phyloP scores from a whole-genome alignment of 2,797 vertebrate species.

The Ataeniobius toweri region DNA sequence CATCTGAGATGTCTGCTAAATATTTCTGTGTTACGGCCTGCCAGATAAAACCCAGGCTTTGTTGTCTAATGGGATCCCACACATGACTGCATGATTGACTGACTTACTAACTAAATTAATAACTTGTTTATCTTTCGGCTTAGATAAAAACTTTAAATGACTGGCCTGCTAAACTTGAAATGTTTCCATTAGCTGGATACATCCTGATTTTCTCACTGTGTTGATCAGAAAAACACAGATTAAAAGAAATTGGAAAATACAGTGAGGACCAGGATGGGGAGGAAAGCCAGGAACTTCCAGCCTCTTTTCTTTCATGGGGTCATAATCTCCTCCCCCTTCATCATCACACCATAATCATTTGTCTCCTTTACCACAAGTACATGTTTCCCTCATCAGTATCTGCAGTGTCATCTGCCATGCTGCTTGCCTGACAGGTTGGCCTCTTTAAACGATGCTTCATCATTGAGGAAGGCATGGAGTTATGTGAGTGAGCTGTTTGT shows the following conservation, averaged over 20 bases:
- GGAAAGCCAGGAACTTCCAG: slow-evolving; percentile 35
- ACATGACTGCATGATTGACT: slow-evolving; percentile 24
- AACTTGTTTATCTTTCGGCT: slow-evolving; percentile 37
- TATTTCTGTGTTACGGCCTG: not conserved
- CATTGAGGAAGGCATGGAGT: slow-evolving; percentile 64
- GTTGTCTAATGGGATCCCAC: not conserved
- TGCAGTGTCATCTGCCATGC: slow-evolving; percentile 39
- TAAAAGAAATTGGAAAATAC: slow-evolving; percentile 43
- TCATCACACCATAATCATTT: slow-evolving; percentile 53
- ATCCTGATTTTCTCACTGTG: slow-evolving; percentile 10
- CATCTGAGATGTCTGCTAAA: slow-evolving; percentile 2
- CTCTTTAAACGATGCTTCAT: slow-evolving; percentile 78
- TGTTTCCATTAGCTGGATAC: slow-evolving; percentile 23
- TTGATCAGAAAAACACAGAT: slow-evolving; percentile 26
- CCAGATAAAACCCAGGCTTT: not conserved
- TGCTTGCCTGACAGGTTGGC: slow-evolving; percentile 69
- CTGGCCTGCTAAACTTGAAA: slow-evolving; percentile 11
- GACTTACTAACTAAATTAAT: slow-evolving; percentile 35
- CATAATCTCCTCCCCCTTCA: slow-evolving; percentile 54
- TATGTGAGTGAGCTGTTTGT: slow-evolving; percentile 50
- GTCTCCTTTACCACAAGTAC: slow-evolving; percentile 65
- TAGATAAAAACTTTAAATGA: slow-evolving; percentile 29
- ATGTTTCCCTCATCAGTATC: slow-evolving; percentile 76
- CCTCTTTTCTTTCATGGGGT: slow-evolving; percentile 46
- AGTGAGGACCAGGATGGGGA: slow-evolving; percentile 19